Percentiles rank a stretch among this genome's conserved stretches.
Evolutionary conservation across 2,113 vertebrate genomes (phyloP).

Genomic region (Malaclemys terrapin): DNA sequence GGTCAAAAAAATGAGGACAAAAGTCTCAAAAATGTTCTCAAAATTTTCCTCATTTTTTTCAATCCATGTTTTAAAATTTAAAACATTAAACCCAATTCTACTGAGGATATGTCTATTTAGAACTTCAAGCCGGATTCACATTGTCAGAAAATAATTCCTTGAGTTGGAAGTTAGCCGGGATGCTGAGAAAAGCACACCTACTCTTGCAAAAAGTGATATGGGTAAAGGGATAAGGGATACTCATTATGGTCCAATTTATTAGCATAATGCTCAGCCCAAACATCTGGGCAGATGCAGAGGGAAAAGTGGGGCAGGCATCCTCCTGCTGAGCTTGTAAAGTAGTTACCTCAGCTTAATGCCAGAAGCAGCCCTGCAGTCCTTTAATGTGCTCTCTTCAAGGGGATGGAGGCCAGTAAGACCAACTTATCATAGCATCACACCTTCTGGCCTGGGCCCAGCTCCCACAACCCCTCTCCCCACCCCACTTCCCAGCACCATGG

Average conservation of each 20-base stretch:
- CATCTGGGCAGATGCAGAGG: neutral
- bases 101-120: constrained; percentile 28
- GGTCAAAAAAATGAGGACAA: neutral
- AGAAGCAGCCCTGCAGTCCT: neutral
- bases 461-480: neutral
- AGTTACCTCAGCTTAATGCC: neutral
- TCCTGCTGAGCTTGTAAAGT: neutral
- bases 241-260: neutral
- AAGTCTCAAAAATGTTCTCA: neutral
- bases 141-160: constrained; percentile 60
- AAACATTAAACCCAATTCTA: constrained; percentile 35
- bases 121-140: constrained; percentile 51
- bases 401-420: neutral
- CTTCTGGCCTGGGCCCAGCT: neutral
- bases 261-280: neutral
- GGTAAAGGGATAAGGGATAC: constrained; percentile 55
- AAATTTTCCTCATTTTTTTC: constrained; percentile 13
- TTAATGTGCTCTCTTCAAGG: neutral
- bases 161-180: constrained; percentile 53
- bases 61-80: constrained; percentile 18
- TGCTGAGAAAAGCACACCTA: constrained; percentile 44
- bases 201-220: constrained; percentile 45
- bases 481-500: neutral
- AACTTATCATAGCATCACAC: neutral
- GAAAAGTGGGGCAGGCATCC: neutral